phyloP scores from a whole-genome alignment of 2,888 invertebrate species.

The Molanna angustata region DNA sequence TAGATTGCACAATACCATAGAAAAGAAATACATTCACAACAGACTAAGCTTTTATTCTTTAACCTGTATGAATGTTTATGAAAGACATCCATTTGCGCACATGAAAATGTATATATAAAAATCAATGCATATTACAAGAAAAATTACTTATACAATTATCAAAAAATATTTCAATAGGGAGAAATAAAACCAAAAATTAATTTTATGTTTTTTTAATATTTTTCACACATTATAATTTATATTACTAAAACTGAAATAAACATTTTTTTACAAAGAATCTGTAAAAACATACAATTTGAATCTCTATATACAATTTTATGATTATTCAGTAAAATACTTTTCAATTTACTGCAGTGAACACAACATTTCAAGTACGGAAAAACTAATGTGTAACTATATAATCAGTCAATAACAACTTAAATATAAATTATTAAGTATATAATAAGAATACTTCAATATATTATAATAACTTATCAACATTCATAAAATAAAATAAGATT shows the following conservation, averaged over 20 bases:
- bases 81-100: too few species aligned
- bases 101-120: too few species aligned
- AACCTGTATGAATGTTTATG: too few species aligned
- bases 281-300: conserved; percentile 4
- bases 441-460: neutral
- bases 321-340: conserved; percentile 4
- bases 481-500: too few species aligned
- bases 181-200: neutral
- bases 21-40: too few species aligned
- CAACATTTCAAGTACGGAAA: conserved; percentile 15
- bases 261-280: conserved; percentile 5
- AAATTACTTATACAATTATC: too few species aligned
- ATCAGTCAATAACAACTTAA: conserved; percentile 26
- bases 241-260: conserved; percentile 4
- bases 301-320: conserved; percentile 14
- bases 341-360: conserved; percentile 7
- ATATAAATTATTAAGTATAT: neutral
- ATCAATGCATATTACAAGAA: too few species aligned
- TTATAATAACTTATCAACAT: too few species aligned
- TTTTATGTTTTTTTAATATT: neutral
- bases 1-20: too few species aligned
- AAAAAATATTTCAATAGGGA: too few species aligned
- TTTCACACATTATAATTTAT: conserved; percentile 16
- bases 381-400: conserved; percentile 15
- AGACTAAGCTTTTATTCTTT: too few species aligned